phyloP scores from a whole-genome alignment of 2,797 vertebrate species.

The Champsocephalus gunnari region DNA sequence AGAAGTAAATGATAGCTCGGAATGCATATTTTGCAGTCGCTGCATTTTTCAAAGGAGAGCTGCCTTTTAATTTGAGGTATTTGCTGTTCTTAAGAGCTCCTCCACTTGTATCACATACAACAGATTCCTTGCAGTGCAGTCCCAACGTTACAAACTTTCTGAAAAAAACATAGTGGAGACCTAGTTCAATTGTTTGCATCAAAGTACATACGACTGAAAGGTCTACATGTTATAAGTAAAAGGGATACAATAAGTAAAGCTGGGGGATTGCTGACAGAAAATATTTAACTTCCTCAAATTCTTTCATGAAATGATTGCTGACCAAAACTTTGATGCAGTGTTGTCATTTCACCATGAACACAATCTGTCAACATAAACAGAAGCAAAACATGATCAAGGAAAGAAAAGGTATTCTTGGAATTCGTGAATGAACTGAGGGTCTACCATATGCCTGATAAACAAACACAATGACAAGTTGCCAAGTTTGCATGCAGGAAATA shows the following conservation, averaged over 20 bases:
- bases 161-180: slow-evolving; percentile 17
- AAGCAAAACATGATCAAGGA: slow-evolving; percentile 30
- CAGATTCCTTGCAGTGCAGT: slow-evolving; percentile 33
- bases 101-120: slow-evolving; percentile 26
- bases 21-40: slow-evolving; percentile 58
- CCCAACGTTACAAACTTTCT: slow-evolving; percentile 27
- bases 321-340: slow-evolving; percentile 30
- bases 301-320: slow-evolving; percentile 48
- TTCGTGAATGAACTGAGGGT: slow-evolving; percentile 5
- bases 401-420: slow-evolving; percentile 20
- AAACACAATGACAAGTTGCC: slow-evolving; percentile 20
- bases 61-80: slow-evolving; percentile 40
- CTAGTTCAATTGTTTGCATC: slow-evolving; percentile 52
- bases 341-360: slow-evolving; percentile 11
- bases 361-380: slow-evolving; percentile 33
- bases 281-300: slow-evolving; percentile 40
- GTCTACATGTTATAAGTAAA: slow-evolving; percentile 38
- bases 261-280: slow-evolving; percentile 38
- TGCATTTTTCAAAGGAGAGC: slow-evolving; percentile 7
- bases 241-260: slow-evolving; percentile 39
- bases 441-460: slow-evolving; percentile 2
- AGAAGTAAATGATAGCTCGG: slow-evolving; percentile 65
- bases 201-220: slow-evolving; percentile 35
- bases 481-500: slow-evolving; percentile 24
- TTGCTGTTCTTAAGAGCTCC: slow-evolving; percentile 48